These are phyloP conservation scores for Picathartes gymnocephalus DNA, from an alignment of 2,113 vertebrate genomes.

Conservation along the genomic window DNA sequence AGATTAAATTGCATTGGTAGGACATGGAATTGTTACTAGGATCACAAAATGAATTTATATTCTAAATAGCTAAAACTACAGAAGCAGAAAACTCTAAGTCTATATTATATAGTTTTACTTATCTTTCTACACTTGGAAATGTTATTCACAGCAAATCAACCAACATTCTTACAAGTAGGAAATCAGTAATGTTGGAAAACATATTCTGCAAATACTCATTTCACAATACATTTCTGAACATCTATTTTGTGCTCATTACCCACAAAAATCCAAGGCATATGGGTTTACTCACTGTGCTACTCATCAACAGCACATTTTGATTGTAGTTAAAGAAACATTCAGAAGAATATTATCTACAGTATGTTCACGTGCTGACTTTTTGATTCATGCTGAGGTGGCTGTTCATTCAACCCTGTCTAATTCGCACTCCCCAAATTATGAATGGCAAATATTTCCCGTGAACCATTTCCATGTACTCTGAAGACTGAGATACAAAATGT, in stretches of 20 bases:
- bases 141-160: background rate
- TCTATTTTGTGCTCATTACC: background rate
- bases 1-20: conserved; percentile 24
- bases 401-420: conserved; percentile 17
- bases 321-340: background rate
- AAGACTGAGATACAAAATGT: background rate
- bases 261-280: background rate
- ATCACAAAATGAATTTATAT: background rate
- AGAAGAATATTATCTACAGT: background rate
- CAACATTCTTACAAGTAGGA: background rate
- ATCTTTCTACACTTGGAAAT: conserved; percentile 2
- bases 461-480: background rate
- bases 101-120: background rate
- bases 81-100: conserved; percentile 4
- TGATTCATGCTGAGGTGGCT: conserved; percentile 31
- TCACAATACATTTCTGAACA: background rate
- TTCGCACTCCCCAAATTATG: conserved; percentile 1
- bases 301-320: background rate
- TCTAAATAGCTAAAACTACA: conserved; percentile 21
- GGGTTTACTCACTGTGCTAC: background rate
- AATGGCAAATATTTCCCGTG: conserved; percentile 1
- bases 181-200: background rate
- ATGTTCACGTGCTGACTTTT: background rate
- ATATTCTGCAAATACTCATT: background rate
- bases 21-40: background rate